Evolutionary conservation across 2,797 vertebrate genomes (phyloP).

Genomic region (Cynodonichthys magdalenae): DNA sequence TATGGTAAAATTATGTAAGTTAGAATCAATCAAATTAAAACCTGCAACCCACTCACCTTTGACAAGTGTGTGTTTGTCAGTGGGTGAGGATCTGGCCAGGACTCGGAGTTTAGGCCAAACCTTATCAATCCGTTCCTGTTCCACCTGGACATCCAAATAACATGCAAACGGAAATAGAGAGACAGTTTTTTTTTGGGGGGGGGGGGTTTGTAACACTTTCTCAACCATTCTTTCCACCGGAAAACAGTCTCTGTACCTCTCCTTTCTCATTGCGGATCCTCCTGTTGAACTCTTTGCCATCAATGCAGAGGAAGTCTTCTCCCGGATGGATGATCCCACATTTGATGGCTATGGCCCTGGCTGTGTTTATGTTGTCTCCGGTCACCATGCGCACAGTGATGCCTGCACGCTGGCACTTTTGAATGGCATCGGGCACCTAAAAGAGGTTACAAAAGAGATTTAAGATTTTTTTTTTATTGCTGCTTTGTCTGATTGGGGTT

Average conservation of each 20-base stretch:
- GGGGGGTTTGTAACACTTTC: no score
- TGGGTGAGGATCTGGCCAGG: slow-evolving; percentile 91
- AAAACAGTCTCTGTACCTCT: slow-evolving; percentile 81
- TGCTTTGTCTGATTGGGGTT: not conserved
- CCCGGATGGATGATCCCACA: slow-evolving; percentile 97
- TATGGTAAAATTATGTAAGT: not conserved
- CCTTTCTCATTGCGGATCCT: slow-evolving; percentile 98
- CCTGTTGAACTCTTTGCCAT: slow-evolving; percentile 98
- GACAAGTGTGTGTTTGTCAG: slow-evolving; percentile 92
- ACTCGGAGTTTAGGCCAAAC: slow-evolving; percentile 93
- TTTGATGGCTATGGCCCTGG: slow-evolving; percentile 97
- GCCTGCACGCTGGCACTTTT: slow-evolving; percentile 95
- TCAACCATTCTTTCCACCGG: slow-evolving; percentile 10
- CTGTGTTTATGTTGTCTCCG: slow-evolving; percentile 98
- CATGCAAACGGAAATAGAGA: slow-evolving; percentile 30
- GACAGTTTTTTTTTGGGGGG: slow-evolving; percentile 76
- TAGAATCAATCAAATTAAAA: not conserved
- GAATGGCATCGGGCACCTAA: slow-evolving; percentile 96
- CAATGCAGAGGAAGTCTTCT: slow-evolving; percentile 97
- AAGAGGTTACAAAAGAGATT: slow-evolving; percentile 1
- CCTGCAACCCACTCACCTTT: slow-evolving; percentile 82
- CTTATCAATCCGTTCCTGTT: slow-evolving; percentile 93
- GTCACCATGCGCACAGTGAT: slow-evolving; percentile 99
- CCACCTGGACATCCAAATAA: slow-evolving; percentile 76
- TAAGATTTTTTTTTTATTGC: not conserved